phyloP scores from a whole-genome alignment of 1,140 invertebrate species.

The Caerostris darwini region DNA sequence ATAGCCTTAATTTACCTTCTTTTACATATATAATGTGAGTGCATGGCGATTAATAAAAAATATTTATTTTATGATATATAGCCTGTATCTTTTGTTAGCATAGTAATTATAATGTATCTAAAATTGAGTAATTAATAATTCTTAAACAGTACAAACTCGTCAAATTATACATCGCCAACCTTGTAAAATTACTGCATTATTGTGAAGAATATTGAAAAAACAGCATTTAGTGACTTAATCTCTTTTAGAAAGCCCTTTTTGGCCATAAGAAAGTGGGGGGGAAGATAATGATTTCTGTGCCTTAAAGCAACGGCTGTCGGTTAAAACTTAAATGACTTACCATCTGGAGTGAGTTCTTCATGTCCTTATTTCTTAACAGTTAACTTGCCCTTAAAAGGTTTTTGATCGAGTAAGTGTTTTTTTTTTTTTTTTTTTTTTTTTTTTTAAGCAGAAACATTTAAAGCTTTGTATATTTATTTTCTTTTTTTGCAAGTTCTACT shows the following conservation, averaged over 20 bases:
- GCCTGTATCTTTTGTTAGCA: no score
- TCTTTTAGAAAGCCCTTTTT: constrained; percentile 5
- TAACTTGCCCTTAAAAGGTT: constrained; percentile 33
- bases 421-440: neutral
- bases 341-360: neutral
- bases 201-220: neutral
- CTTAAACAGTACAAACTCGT: neutral
- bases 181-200: no score
- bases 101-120: no score
- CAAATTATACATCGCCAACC: neutral
- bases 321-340: constrained; percentile 36
- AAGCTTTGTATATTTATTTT: neutral
- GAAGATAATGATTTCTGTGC: constrained; percentile 41
- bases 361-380: constrained; percentile 35
- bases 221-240: neutral
- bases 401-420: constrained; percentile 22
- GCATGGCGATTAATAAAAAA: no score
- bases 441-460: neutral
- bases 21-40: no score
- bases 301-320: constrained; percentile 34
- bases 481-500: neutral
- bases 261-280: neutral
- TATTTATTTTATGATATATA: no score
- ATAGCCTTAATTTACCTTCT: no score
- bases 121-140: no score